Percentiles rank a stretch among this genome's conserved stretches.
These are phyloP conservation scores for Cynopterus brachyotis DNA, from an alignment of 2,113 vertebrate genomes.

Conservation along the genomic window DNA sequence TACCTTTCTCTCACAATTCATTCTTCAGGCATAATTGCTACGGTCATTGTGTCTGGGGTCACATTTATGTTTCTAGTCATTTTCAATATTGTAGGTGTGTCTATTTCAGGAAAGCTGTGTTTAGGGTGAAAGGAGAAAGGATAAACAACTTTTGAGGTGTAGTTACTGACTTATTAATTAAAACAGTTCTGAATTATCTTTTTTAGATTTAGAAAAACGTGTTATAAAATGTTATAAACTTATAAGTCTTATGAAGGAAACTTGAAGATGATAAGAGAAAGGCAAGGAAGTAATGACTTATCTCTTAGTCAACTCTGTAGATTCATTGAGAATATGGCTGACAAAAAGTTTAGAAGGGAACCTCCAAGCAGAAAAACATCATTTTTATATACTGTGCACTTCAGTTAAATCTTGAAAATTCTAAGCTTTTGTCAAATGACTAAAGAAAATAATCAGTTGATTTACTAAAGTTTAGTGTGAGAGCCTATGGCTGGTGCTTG, in stretches of 20 bases:
- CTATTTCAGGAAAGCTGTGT: neutral
- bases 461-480: neutral
- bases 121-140: neutral
- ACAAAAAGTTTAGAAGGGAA: neutral
- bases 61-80: neutral
- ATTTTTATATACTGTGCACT: neutral
- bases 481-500: neutral
- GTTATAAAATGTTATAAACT: neutral
- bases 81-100: neutral
- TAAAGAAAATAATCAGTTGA: neutral
- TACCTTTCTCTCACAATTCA: neutral
- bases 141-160: neutral
- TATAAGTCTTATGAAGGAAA: neutral
- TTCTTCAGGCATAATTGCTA: neutral
- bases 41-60: neutral
- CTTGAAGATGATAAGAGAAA: neutral
- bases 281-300: neutral
- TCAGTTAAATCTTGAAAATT: conserved; percentile 6
- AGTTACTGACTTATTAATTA: neutral
- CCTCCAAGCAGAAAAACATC: neutral
- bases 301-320: neutral
- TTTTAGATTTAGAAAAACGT: neutral
- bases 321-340: neutral
- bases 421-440: neutral
- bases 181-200: neutral